These are phyloP conservation scores for Erpornis zantholeuca DNA, from an alignment of 2,113 vertebrate genomes.

Conservation along the genomic window DNA sequence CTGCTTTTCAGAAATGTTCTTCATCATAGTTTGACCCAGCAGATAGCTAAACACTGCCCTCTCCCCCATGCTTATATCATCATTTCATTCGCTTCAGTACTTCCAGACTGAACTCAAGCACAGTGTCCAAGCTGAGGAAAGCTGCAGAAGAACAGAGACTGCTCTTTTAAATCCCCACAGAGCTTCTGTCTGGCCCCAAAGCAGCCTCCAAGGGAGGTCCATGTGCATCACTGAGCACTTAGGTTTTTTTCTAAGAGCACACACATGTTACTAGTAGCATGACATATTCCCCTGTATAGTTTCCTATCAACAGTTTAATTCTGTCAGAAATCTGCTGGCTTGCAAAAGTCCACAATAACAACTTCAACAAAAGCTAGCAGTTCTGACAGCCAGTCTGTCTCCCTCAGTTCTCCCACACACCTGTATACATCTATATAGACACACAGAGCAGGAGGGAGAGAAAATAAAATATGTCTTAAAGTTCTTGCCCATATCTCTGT, in stretches of 20 bases:
- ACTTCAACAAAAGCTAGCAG: not conserved
- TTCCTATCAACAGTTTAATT: not conserved
- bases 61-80: not conserved
- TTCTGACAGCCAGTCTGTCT: conserved; percentile 3
- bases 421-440: not conserved
- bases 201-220: not conserved
- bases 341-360: not conserved
- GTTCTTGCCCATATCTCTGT: not conserved
- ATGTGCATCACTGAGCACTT: not conserved
- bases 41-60: not conserved
- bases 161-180: not conserved
- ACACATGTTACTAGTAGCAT: not conserved
- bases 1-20: not conserved
- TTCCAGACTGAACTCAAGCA: not conserved
- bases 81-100: not conserved
- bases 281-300: not conserved
- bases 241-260: not conserved
- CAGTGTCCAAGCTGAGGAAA: not conserved
- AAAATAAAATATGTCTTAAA: not conserved
- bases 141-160: not conserved
- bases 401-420: not conserved
- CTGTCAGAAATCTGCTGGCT: not conserved
- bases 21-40: not conserved
- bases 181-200: not conserved
- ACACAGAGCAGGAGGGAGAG: not conserved